Base-by-base conservation (phyloP, 2,888 invertebrate species). In the Macaria liturata region DNA sequence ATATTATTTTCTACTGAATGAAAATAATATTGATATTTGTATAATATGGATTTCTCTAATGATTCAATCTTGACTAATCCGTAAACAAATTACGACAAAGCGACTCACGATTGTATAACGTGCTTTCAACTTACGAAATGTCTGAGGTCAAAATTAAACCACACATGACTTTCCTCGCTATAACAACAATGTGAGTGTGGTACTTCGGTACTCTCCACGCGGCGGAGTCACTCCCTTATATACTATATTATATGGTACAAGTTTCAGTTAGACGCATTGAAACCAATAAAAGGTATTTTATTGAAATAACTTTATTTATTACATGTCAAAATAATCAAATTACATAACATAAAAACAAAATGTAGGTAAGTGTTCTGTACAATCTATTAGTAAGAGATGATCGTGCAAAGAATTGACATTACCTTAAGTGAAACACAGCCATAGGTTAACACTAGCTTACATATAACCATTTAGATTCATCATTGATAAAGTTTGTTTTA, bases 341-440 rank as follows among this genome's bases (percentile, higher is more conserved):
- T 62, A 80, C 71, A 63, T 44, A 78, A 75, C 79, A 58, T 55
- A 62, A 59, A 64, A 67, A 76, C 66, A 76, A 84, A 86, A 81
- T 76, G 79, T 80, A 81, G 76, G 79, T 80, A 75, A 79, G 83
- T 82, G 64, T 72, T 81, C 85, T 86, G 81, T 89, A 90, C 88
- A 88, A 57, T 78, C n/a, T 79, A n/a, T 78, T 79, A 83, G 73
- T 83, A 76, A 82, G 81, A 88, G 83, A 86, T 85, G 81, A 84
- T 86, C 78, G 91, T 91, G 91, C 91, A 88, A 84, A 86, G 86
- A 91, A 90, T 91, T 91, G 91, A 91, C 91, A 75, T 87, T 88
- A 89, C 79, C 84, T 89, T 90, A 88, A 79, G 87, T 91, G 89
- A 90, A 86, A 91, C 91, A 91, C 91, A 91, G 91, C 91, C 91